phyloP scores from a whole-genome alignment of 2,797 vertebrate genomes.

The Melanotaenia nigrans region DNA sequence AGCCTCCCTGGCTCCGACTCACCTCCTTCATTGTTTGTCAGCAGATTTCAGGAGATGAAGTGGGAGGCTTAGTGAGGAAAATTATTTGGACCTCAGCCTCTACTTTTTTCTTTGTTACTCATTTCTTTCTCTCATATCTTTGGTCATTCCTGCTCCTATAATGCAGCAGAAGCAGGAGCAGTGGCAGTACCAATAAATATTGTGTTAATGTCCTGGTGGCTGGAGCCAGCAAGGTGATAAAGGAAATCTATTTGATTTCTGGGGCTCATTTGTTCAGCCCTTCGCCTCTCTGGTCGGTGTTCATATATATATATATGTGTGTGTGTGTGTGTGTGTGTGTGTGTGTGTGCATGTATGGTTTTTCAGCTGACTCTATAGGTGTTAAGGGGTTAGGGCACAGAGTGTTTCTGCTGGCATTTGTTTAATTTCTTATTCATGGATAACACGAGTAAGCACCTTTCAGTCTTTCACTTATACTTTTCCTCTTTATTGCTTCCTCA shows the following conservation, averaged over 20 bases:
- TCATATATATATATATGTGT: too few species aligned
- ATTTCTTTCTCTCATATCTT: conserved; percentile 25
- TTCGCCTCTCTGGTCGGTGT: conserved; percentile 30
- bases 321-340: background rate
- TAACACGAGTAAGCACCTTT: background rate
- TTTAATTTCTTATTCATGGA: conserved; percentile 15
- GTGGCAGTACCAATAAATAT: conserved; percentile 74
- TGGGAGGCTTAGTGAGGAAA: conserved; percentile 56
- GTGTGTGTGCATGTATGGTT: conserved; percentile 28
- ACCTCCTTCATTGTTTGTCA: conserved; percentile 75
- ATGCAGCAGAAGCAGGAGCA: conserved; percentile 66
- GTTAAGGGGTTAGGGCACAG: background rate
- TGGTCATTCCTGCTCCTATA: conserved; percentile 46
- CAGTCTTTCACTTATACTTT: background rate
- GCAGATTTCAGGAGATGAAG: conserved; percentile 72
- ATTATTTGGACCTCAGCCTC: conserved; percentile 62
- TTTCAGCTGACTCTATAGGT: background rate
- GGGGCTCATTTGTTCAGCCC: conserved; percentile 59
- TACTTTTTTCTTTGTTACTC: conserved; percentile 24
- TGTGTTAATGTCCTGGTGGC: conserved; percentile 71
- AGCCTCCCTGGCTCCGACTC: conserved; percentile 49
- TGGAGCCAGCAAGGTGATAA: conserved; percentile 71
- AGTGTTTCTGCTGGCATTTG: conserved; percentile 6
- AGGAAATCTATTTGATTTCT: conserved; percentile 71
- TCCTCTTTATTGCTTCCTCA: background rate